Base-by-base conservation (phyloP, 2,113 vertebrate species). In the Malurus elegans region DNA sequence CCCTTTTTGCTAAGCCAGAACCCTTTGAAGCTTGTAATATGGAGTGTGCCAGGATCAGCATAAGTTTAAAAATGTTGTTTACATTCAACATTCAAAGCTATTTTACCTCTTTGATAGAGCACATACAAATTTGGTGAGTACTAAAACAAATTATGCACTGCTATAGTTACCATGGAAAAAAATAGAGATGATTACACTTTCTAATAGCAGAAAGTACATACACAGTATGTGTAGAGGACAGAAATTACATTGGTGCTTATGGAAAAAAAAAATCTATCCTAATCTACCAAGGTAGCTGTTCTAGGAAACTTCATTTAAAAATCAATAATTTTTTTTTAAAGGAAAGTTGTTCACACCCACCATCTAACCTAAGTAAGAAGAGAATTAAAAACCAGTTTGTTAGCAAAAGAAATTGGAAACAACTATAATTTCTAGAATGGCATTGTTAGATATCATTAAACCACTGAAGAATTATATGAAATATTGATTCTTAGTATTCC, bases 91-190 rank as follows among this genome's bases (percentile, higher is more conserved):
- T 50, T 34, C 10, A 34, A 66, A 86, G 56, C 48, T 80, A 83
- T 95, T 96, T 80, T 80, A 85, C 29, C 42, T 54, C 47, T 67
- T 79, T 83, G 40, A 90, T 40, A 91, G 54, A 92, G 45, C 34
- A 91, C 38, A 78, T 71, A 90, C 20, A 38, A 44, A 34, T 29
- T 62, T 84, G 74, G 73, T 80, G 66, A 50, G 70, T 76, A 61
- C 40, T 76, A 71, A 97, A 97, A 97, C 44, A 97, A 92, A 60
- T 34, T 79, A 69, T 65, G 65, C 71, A 62, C 57, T 94, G 84
- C 73, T 90, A 83, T 70, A 84, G 96, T 89, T 92, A 96, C 81
- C 3, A 54, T 86, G 73, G 58, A 91, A 85, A 92, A 85, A 91
- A 31, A 85, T 10, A 92, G 58, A 18, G 32, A 65, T 57, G 67